phyloP scores from a whole-genome alignment of 2,797 vertebrate genomes.

The Mus minutoides region DNA sequence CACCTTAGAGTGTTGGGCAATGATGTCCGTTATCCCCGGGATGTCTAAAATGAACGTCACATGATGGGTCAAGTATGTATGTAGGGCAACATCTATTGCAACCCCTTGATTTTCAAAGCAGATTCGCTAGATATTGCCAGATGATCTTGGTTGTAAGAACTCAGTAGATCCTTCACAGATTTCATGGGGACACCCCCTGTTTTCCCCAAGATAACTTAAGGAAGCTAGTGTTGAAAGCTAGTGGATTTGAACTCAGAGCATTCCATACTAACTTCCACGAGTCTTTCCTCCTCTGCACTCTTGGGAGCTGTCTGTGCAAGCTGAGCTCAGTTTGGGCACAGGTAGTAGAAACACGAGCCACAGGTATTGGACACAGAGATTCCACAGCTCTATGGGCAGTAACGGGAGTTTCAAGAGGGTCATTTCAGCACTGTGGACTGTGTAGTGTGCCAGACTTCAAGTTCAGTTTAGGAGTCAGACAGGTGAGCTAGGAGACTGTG shows the following conservation, averaged over 20 bases:
- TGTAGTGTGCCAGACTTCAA: neutral
- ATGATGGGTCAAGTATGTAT: neutral
- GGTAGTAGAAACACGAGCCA: neutral
- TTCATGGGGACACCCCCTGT: neutral
- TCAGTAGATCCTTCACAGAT: neutral
- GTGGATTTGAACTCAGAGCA: neutral
- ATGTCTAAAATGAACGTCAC: neutral
- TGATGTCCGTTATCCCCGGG: neutral
- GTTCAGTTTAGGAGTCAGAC: neutral
- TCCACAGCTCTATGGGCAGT: neutral
- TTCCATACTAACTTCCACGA: neutral
- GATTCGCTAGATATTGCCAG: neutral
- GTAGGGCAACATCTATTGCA: neutral
- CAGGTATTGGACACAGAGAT: neutral
- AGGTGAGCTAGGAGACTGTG: neutral
- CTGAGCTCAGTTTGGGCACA: neutral
- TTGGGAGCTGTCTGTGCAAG: neutral
- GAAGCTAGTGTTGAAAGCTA: neutral
- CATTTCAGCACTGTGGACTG: no score
- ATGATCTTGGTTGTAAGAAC: neutral
- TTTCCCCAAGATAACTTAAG: neutral
- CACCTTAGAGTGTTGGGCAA: accelerated
- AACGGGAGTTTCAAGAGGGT: neutral
- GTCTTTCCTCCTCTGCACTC: neutral
- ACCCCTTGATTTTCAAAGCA: neutral